A percentile compares a stretch with the other conserved stretches of the same genome.
phyloP scores from a whole-genome alignment of 2,888 invertebrate genomes.

The Poecilobothrus nobilitatus region DNA sequence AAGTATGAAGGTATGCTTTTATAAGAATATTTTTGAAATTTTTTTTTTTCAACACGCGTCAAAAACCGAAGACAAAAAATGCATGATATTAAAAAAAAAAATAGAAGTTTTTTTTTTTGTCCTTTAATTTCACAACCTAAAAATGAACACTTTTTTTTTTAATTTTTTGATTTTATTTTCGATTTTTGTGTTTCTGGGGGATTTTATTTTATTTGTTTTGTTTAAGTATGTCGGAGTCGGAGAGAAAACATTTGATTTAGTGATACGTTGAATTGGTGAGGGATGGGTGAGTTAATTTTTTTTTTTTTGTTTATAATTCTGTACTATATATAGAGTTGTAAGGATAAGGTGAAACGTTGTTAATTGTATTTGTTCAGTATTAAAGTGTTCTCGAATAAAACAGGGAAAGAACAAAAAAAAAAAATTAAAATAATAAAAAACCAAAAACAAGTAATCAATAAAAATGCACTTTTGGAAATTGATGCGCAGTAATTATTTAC shows the following conservation, averaged over 20 bases:
- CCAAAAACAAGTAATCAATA: neutral
- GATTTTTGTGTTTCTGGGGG: neutral
- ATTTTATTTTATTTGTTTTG: neutral
- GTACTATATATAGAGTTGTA: neutral
- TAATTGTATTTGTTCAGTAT: neutral
- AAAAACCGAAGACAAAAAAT: constrained; percentile 1
- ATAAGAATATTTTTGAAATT: neutral
- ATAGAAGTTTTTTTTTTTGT: neutral
- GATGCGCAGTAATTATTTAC: constrained; percentile 3
- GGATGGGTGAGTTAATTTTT: neutral
- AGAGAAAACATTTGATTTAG: neutral
- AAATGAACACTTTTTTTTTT: neutral
- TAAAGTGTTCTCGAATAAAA: neutral
- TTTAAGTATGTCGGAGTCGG: neutral
- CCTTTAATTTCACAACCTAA: neutral
- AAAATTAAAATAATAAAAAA: neutral
- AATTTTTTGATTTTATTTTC: neutral
- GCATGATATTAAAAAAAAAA: neutral
- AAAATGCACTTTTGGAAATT: constrained; percentile 6
- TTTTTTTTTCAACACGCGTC: neutral
- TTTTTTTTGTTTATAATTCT: neutral
- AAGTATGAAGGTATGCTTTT: no score
- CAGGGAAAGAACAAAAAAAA: neutral
- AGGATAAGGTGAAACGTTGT: neutral
- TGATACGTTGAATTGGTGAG: neutral